These are phyloP conservation scores for Drosophila littoralis DNA, from an alignment of 1,140 invertebrate species.

Conservation along the genomic window DNA sequence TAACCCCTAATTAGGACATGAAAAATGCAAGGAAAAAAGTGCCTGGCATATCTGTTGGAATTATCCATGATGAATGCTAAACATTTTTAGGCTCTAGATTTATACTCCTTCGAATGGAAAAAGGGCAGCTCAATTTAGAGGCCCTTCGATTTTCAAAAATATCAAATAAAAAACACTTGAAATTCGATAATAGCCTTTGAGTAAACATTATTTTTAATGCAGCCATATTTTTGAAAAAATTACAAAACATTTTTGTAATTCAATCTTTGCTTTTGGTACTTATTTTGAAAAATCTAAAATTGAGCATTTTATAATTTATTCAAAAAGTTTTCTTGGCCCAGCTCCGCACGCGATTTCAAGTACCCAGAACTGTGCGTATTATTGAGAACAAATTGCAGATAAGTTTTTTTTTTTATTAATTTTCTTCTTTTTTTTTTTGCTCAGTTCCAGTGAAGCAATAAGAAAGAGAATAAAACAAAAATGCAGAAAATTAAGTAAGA, in stretches of 20 bases:
- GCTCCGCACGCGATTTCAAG: not conserved
- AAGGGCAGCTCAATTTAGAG: too few relatives aligned
- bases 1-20: constrained; percentile 11
- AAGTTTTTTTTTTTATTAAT: not conserved
- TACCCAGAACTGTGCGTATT: not conserved
- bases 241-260: not conserved
- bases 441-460: constrained; percentile 7
- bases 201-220: not conserved
- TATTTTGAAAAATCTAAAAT: not conserved
- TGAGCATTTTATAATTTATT: not conserved
- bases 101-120: too few relatives aligned
- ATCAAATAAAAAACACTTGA: too few relatives aligned
- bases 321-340: not conserved
- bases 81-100: too few relatives aligned
- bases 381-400: constrained; percentile 6
- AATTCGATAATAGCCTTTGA: not conserved
- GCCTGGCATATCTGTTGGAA: too few relatives aligned
- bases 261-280: too few relatives aligned
- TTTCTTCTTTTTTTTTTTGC: not conserved
- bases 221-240: too few relatives aligned
- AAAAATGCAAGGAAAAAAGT: not conserved
- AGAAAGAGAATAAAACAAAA: not conserved
- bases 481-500: constrained; percentile 9
- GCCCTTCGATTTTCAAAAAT: too few relatives aligned
- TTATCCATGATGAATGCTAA: too few relatives aligned